A percentile compares a stretch with the other conserved stretches of the same genome.
Evolutionary conservation across 2,888 invertebrate species (phyloP).

Genomic region (Dasypogon diadema): DNA sequence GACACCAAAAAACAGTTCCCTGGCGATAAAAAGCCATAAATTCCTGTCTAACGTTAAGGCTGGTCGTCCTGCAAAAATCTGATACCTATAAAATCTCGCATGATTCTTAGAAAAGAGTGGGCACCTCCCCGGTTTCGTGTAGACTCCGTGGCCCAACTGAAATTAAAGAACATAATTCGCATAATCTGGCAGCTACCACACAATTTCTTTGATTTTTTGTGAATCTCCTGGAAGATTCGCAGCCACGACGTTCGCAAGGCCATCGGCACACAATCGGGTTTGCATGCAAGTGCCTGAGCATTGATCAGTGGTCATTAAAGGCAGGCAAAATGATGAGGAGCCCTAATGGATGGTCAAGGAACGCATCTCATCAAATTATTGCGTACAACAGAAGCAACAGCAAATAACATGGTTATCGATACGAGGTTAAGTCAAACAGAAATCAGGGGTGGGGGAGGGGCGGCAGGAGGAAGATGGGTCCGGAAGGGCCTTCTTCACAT

Average conservation of each 20-base stretch:
- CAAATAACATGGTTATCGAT: constrained; percentile 50
- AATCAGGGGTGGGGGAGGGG: neutral
- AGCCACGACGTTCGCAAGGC: constrained; percentile 14
- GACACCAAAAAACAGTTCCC: constrained; percentile 20
- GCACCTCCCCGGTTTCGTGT: constrained; percentile 15
- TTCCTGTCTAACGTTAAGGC: neutral
- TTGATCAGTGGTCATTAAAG: constrained; percentile 49
- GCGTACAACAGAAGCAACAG: constrained; percentile 68
- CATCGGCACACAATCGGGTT: constrained; percentile 30
- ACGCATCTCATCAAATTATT: constrained; percentile 65
- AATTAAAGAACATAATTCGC: constrained; percentile 41
- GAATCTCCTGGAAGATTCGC: constrained; percentile 3
- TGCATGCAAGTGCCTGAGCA: constrained; percentile 40
- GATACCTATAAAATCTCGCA: neutral
- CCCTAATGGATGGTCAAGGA: constrained; percentile 46
- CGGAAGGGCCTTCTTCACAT: constrained; percentile 19
- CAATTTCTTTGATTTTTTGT: constrained; percentile 32
- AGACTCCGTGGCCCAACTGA: constrained; percentile 8
- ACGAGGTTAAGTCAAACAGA: constrained; percentile 45
- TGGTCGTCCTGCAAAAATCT: neutral
- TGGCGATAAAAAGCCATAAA: constrained; percentile 12
- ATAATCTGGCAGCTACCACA: constrained; percentile 34
- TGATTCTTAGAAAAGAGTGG: neutral
- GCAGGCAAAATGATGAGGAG: constrained; percentile 41
- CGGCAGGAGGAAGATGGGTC: neutral